phyloP scores from a whole-genome alignment of 2,113 vertebrate genomes.

The Ciconia maguari region DNA sequence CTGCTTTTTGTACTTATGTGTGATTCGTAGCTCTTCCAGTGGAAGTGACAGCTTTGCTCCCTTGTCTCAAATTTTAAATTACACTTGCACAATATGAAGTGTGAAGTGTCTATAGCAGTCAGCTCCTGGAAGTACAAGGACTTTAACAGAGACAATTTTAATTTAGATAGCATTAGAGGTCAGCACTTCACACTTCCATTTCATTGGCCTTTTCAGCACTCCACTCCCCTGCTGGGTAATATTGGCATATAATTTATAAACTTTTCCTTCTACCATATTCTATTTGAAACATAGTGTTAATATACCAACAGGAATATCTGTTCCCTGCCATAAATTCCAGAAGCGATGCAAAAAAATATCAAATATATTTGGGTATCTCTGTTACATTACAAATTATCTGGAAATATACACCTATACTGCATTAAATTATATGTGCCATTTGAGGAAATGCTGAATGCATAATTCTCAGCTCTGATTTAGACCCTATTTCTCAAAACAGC shows the following conservation, averaged over 20 bases:
- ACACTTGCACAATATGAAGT: background rate
- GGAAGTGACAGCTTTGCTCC: background rate
- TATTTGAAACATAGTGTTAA: background rate
- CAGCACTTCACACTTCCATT: background rate
- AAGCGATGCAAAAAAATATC: background rate
- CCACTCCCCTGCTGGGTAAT: background rate
- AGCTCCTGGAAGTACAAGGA: background rate
- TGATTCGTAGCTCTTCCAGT: background rate
- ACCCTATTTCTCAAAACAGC: background rate
- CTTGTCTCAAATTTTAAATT: slow-evolving; percentile 50
- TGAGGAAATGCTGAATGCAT: background rate
- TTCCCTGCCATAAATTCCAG: background rate
- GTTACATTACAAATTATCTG: background rate
- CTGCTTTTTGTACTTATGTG: background rate
- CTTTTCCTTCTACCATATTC: background rate
- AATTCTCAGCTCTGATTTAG: background rate
- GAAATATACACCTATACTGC: background rate
- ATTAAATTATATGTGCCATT: background rate
- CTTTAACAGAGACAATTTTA: slow-evolving; percentile 17
- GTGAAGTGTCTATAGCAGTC: background rate
- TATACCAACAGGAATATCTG: background rate
- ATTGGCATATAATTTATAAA: background rate
- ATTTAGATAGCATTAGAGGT: slow-evolving; percentile 2
- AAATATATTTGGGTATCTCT: background rate
- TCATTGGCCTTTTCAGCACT: background rate